Evolutionary conservation across 2,888 invertebrate species (phyloP).

Genomic region (Ernsta delagoae): DNA sequence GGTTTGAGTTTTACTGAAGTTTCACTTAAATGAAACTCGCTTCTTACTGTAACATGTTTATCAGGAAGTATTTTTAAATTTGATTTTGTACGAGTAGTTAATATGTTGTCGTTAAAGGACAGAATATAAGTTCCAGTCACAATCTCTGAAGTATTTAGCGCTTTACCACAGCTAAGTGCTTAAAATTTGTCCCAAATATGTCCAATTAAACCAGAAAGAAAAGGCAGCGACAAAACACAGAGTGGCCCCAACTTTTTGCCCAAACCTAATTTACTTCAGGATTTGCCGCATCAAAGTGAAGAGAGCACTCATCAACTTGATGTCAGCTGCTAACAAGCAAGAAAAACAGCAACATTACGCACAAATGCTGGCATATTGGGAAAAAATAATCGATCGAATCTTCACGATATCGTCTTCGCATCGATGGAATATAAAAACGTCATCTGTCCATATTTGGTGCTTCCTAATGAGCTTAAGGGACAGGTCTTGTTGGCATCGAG

Average conservation of each 20-base stretch:
- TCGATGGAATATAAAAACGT: conserved; percentile 53
- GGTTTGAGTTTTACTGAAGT: not conserved
- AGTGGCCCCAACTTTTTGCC: conserved; percentile 17
- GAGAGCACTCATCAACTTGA: conserved; percentile 23
- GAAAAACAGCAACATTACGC: conserved; percentile 32
- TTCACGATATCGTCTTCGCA: conserved; percentile 47
- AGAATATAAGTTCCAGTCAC: too few relatives aligned
- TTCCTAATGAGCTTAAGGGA: conserved; percentile 66
- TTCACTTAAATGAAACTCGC: too few relatives aligned
- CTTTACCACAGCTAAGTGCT: not conserved
- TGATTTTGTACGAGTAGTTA: too few relatives aligned
- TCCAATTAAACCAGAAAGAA: not conserved
- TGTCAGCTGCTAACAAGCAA: conserved; percentile 31
- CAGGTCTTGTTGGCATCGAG: conserved; percentile 19
- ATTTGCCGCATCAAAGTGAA: conserved; percentile 21
- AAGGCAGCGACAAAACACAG: not conserved
- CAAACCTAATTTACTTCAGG: conserved; percentile 26
- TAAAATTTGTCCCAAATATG: not conserved
- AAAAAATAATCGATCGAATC: conserved; percentile 46
- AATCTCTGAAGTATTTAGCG: not conserved
- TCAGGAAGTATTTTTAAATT: too few relatives aligned
- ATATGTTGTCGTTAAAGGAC: too few relatives aligned
- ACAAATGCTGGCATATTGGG: conserved; percentile 33
- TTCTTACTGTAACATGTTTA: too few relatives aligned
- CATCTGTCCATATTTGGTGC: conserved; percentile 62